phyloP scores from a whole-genome alignment of 2,888 invertebrate species.

The Exephanes ischioxanthus region DNA sequence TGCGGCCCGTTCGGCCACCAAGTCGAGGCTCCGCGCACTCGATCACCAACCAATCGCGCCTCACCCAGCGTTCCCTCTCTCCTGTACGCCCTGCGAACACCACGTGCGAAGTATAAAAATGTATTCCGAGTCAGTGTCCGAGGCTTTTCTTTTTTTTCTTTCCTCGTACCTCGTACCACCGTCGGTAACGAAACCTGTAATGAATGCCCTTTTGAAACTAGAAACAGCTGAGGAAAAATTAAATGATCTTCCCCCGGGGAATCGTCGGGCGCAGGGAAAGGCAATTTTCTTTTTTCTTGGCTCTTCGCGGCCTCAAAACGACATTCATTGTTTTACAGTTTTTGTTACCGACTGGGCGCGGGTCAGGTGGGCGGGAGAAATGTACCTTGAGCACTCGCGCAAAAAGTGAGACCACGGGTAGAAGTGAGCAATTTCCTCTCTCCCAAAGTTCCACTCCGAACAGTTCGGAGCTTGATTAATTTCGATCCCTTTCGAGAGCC shows the following conservation, averaged over 20 bases:
- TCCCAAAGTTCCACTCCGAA: slow-evolving; percentile 9
- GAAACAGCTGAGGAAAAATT: too few relatives aligned
- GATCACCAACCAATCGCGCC: slow-evolving; percentile 30
- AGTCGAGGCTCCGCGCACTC: slow-evolving; percentile 7
- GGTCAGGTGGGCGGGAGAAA: background rate
- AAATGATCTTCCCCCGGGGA: too few relatives aligned
- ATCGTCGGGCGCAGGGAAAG: too few relatives aligned
- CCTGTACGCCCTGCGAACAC: slow-evolving; percentile 6
- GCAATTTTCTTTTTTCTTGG: background rate
- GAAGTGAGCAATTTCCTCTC: slow-evolving; percentile 25
- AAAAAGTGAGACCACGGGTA: slow-evolving; percentile 1
- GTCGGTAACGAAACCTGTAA: background rate
- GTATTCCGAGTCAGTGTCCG: slow-evolving; percentile 14
- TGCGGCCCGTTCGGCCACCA: slow-evolving; percentile 67
- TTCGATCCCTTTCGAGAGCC: slow-evolving; percentile 53
- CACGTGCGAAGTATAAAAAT: slow-evolving; percentile 13
- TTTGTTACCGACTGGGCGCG: background rate
- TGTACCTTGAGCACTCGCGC: background rate
- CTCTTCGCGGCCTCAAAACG: background rate
- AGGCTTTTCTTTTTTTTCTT: background rate
- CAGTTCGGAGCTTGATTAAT: slow-evolving; percentile 61
- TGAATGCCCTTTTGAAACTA: background rate
- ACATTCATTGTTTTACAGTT: background rate
- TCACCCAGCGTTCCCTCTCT: background rate
- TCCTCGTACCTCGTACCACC: too few relatives aligned